Evolutionary conservation across 2,113 vertebrate species (phyloP), one percentile per base, ranked within the genome.

Genomic region (Cyrtonyx montezumae): DNA sequence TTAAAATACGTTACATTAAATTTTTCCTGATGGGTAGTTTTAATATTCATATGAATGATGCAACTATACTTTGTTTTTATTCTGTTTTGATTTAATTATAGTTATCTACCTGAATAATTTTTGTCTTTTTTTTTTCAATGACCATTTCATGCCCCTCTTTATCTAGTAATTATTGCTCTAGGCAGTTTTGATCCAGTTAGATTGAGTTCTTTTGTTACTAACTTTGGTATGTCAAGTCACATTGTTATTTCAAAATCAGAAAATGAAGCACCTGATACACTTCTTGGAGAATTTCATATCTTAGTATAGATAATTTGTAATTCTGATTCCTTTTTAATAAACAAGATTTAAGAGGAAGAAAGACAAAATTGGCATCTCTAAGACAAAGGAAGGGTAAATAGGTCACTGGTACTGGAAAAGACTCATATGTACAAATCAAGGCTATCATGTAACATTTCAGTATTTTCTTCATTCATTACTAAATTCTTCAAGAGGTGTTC

Each of bases 161-260:
- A 91, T 82, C 79, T 87, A 86, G 40, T 94, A 96, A 95, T 97
- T 94, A 92, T 90, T 0, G 19, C 87, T 90, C n/a, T 18, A 97
- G 87, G 91, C 88, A 92, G 19, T 80, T 82, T 87, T 95, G 46
- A 95, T 78, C 40, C 43, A 90, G 67, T 88, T 90, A 94, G 58
- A 87, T 4, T 73, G 43, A 96, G 25, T 84, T 85, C 59, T 88
- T 96, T 73, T 88, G 58, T 81, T 92, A 90, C 30, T 43, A 90
- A 21, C 83, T 74, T 95, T 81, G 58, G 91, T 91, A 84, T 95
- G 70, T 69, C 34, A 4, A 96, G 40, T 83, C 46, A 45, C 40
- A 43, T 13, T 93, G 19, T 87, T 95, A 92, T 87, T 95, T 95
- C 77, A 93, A 89, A 94, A 96, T 91, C 51, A 91, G 56, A 74